phyloP scores from a whole-genome alignment of 2,797 vertebrate genomes.

The Onychomys arenicola region DNA sequence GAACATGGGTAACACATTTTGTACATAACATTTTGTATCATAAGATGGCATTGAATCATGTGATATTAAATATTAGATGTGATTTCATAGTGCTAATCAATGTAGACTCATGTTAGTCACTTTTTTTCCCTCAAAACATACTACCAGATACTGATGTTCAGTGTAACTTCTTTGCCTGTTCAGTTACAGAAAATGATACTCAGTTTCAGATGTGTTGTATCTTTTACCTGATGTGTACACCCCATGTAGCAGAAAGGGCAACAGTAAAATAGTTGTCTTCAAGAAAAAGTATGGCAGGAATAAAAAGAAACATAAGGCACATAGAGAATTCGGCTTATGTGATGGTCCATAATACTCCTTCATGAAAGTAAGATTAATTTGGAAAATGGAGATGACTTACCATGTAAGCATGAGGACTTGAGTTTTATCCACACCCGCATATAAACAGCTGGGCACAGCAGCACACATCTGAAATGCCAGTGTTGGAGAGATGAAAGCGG shows the following conservation, averaged over 20 bases:
- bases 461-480: not conserved
- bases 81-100: constrained; percentile 98
- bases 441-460: not conserved
- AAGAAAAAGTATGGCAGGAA: constrained; percentile 89
- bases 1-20: constrained; percentile 87
- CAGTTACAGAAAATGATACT: constrained; percentile 92
- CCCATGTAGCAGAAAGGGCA: constrained; percentile 95
- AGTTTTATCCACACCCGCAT: not conserved
- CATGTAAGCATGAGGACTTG: no score
- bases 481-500: not conserved
- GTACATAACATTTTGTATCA: constrained; percentile 94
- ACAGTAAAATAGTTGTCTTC: constrained; percentile 94
- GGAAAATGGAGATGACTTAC: not conserved
- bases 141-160: constrained; percentile 91
- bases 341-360: constrained; percentile 17
- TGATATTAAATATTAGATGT: constrained; percentile 97
- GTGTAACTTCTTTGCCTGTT: constrained; percentile 91
- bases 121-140: constrained; percentile 90
- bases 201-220: constrained; percentile 97
- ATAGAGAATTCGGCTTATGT: constrained; percentile 11
- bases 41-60: constrained; percentile 98
- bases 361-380: constrained; percentile 22
- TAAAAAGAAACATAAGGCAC: no score
- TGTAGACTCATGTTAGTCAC: constrained; percentile 96
- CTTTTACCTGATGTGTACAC: constrained; percentile 90